Percentiles rank a stretch among this genome's conserved stretches.
These are phyloP conservation scores for Eutolmus rufibarbis DNA, from an alignment of 2,888 invertebrate species.

Conservation along the genomic window DNA sequence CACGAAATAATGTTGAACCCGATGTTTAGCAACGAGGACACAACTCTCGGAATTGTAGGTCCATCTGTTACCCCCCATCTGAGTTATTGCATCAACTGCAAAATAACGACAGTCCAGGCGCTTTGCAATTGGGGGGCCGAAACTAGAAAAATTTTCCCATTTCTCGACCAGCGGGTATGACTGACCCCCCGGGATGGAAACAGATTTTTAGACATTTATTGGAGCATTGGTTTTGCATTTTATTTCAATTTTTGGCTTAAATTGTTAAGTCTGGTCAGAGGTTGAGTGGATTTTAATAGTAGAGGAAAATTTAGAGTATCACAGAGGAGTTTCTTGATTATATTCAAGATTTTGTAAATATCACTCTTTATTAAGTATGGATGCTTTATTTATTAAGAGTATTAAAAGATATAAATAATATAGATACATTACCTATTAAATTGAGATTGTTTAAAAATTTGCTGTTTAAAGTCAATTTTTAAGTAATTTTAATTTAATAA, in stretches of 20 bases:
- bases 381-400: too few species aligned
- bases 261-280: background rate
- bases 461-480: too few species aligned
- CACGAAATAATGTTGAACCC: conserved; percentile 7
- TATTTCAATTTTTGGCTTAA: background rate
- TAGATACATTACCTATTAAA: too few species aligned
- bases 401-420: too few species aligned
- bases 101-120: background rate
- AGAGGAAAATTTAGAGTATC: background rate
- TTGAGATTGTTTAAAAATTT: too few species aligned
- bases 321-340: background rate
- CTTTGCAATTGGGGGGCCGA: background rate
- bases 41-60: conserved; percentile 7
- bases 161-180: background rate
- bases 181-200: background rate
- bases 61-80: conserved; percentile 19
- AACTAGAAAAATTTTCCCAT: background rate
- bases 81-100: conserved; percentile 29
- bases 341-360: background rate
- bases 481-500: too few species aligned
- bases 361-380: too few species aligned
- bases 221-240: background rate
- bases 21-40: background rate
- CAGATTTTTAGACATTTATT: background rate
- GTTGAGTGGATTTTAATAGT: background rate